phyloP scores from a whole-genome alignment of 2,113 vertebrate genomes.

The Cepphus grylle region DNA sequence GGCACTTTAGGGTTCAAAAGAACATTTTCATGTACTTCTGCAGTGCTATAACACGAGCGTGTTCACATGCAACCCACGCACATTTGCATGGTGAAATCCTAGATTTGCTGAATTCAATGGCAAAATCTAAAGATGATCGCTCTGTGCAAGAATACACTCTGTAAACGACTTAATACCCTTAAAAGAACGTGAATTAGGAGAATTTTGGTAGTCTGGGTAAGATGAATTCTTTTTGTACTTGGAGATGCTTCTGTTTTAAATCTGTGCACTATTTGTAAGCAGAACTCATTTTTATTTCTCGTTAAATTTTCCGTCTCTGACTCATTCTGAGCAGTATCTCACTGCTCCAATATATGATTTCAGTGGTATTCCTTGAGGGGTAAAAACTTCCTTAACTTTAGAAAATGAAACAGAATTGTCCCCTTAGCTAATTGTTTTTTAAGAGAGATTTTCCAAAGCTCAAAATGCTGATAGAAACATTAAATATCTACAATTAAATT shows the following conservation, averaged over 20 bases:
- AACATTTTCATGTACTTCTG: neutral
- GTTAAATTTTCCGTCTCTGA: neutral
- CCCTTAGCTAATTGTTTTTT: neutral
- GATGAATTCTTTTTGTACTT: neutral
- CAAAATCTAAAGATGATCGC: neutral
- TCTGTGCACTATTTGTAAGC: neutral
- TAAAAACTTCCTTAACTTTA: neutral
- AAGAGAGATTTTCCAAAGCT: neutral
- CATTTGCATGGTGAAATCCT: neutral
- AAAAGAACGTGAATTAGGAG: neutral
- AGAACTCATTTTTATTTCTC: neutral
- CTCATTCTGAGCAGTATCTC: neutral
- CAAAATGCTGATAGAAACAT: neutral
- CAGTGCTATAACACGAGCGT: neutral
- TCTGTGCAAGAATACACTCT: neutral
- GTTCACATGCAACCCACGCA: neutral
- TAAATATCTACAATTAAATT: neutral
- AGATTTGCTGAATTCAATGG: neutral
- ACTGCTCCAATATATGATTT: neutral
- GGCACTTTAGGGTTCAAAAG: neutral
- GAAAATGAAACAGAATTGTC: neutral
- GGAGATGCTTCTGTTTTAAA: neutral
- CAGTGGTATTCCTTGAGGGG: neutral
- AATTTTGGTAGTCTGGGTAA: neutral
- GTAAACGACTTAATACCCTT: neutral